Evolutionary conservation across 2,888 invertebrate species (phyloP), one percentile per base, ranked within the genome.

Genomic region (Diadegma fenestrale): DNA sequence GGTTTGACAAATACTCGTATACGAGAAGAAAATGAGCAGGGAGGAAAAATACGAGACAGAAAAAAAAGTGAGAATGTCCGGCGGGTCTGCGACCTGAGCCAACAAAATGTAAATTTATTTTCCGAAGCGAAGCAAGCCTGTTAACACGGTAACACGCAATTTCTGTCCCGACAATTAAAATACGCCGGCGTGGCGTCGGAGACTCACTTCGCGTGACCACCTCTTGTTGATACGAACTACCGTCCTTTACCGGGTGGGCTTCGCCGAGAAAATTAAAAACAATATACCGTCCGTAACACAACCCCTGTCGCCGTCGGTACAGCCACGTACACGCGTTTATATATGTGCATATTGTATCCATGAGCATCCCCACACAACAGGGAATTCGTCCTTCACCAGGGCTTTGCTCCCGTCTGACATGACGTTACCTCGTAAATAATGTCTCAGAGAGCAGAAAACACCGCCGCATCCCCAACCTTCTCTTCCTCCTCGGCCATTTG

Each of bases 151-250:
- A 88, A 90, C 88, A 89, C 88, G 90, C 89, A 88, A 90, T 89
- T 91, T 88, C 89, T 90, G 90, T 88, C 87, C 88, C 68, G 85
- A 89, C 89, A 89, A 89, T 91, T 91, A 91, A 91, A 91, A 91
- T 88, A 87, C 85, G 86, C 86, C 87, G 80, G 82, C 82, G 88
- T 80, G 87, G 89, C 86, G 87, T 85, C 86, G 87, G 80, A 80
- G 82, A 85, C 80, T 86, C 80, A 80, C 79, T 78, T 90, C 88
- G 90, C 89, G 91, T 88, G 91, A 89, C 89, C 88, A 73, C 78
- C 81, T 64, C 80, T 33, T 45, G 61, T 68, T 66, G 68, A 66
- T 73, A 76, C 61, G 73, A 69, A 41, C 68, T 33, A 19, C 26
- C 41, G n/a, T 30, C 54, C 76, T 58, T 58, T 45, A 76, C 48